Conservation (phyloP, 1,140 invertebrate species). For the Diachasmimorpha longicaudata region DNA sequence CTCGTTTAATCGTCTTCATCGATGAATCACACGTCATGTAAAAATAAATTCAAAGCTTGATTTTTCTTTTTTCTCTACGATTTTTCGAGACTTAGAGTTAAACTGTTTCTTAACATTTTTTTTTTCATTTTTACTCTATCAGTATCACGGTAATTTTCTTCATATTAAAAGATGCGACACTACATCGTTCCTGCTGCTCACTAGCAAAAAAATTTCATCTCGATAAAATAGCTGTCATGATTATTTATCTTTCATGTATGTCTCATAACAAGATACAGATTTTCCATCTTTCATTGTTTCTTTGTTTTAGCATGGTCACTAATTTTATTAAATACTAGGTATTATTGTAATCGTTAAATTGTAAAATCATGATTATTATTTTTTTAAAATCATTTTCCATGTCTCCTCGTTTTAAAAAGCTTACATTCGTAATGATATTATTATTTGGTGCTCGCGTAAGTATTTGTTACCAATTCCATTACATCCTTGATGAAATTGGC, state of each 20-base stretch:
- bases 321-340: neutral
- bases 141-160: constrained; percentile 38
- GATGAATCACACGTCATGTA: constrained; percentile 51
- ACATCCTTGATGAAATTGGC: neutral
- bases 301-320: neutral
- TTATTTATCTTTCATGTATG: constrained; percentile 34
- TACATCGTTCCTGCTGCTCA: constrained; percentile 11
- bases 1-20: constrained; percentile 16
- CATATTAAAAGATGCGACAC: constrained; percentile 48
- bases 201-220: constrained; percentile 27
- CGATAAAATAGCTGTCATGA: constrained; percentile 39
- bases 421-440: constrained; percentile 60
- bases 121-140: constrained; percentile 20
- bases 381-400: constrained; percentile 17
- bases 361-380: constrained; percentile 25
- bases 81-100: constrained; percentile 30
- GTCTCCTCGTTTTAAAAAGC: constrained; percentile 52
- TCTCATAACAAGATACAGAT: neutral
- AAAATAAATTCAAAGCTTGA: constrained; percentile 62
- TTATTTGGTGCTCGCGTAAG: constrained; percentile 51
- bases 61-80: constrained; percentile 36
- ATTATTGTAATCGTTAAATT: constrained; percentile 18
- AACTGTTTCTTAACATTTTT: constrained; percentile 47
- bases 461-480: neutral
- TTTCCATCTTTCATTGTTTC: constrained; percentile 10